Base-by-base conservation (phyloP, 2,888 invertebrate species). In the Agriopis leucophaearia region DNA sequence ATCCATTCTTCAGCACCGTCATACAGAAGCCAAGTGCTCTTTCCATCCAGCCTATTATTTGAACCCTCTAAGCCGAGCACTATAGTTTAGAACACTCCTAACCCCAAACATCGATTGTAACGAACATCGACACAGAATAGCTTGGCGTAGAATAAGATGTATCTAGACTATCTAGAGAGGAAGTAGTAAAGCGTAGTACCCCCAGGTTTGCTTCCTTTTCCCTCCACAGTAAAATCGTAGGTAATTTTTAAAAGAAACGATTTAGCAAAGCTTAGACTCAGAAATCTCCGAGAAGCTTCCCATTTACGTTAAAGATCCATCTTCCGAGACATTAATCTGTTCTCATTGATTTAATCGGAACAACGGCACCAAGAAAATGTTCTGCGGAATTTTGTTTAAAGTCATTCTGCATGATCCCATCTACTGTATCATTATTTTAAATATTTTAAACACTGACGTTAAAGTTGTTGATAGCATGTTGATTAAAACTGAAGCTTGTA, bases 71-170 rank as follows among this genome's bases (percentile, higher is more conserved):
- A 56, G 51, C 83, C 73, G 81, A 85, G 85, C 88, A 89, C 86
- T 80, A 76, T 81, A 84, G 84, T 71, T 60, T 68, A 68, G 84
- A 77, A 69, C 71, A 82, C 74, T 82, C 82, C 84, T 84, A 79
- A 75, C 77, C 79, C 76, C 81, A 77, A 76, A 76, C 45, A 76
- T 77, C 66, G 77, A 81, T 82, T 82, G 83, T 76, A 72, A 73
- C 77, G 77, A 74, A 64, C 48, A 57, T 67, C 10, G 51, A 80
- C 81, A 79, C 82, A 85, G 84, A 87, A 82, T 89, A 89, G 91
- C 90, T 91, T 92, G 88, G 87, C 87, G 86, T 92, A 92, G 89
- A 83, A 79, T 81, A 79, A 77, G 69, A 79, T 82, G 86, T 88
- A 86, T 82, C 81, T 82, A 88, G 59, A 16, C 40, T 50, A 18